Evolutionary conservation across 1,140 invertebrate species (phyloP), one percentile per base, ranked within the genome.

Genomic region (Calephelis virginiensis): DNA sequence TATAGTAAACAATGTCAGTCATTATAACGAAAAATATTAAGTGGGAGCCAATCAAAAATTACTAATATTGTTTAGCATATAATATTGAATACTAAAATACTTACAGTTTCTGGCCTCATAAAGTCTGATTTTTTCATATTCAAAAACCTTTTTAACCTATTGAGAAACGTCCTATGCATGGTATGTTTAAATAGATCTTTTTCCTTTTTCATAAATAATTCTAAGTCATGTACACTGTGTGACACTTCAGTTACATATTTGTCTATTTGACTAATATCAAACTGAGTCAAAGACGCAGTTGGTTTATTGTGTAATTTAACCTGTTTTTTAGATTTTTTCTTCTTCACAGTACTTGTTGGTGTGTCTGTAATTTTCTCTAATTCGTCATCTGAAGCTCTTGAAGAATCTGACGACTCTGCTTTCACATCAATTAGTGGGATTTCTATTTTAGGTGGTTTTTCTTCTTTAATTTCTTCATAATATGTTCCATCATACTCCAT

Each of bases 401-500:
- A 11, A 10, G 14, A 14, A 6, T 53, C 50, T 17, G 8, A 53
- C 10, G 17, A 10, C 9, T 53, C 50, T 53, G 28, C 50, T 53
- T 53, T 53, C 5, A 53, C 50, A 53, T 53, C 17, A 8, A 17
- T 10, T 17, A 53, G 9, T 53, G 50, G 10, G 17, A 53, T 17
- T 53, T 53, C 11, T 53, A 28, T 17, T 53, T 17, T 17, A 10
- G 50, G 9, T 1, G 11, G 50, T 28, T 56, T 59, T 59, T 59
- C 28, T 37, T 59, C 28, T 59, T 59, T 59, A 6, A 59, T 59
- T 59, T 59, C 53, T 59, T 59, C 28, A 59, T 59, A 59, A 59
- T 12, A 59, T 10, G 53, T 37, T 38, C 12, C 53, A 8, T 59
- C 53, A 59, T 59, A 59, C 28, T 59, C 28, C 8, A 37, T 28